Evolutionary conservation across 2,797 vertebrate species (phyloP).

Genomic region (Periparus ater): DNA sequence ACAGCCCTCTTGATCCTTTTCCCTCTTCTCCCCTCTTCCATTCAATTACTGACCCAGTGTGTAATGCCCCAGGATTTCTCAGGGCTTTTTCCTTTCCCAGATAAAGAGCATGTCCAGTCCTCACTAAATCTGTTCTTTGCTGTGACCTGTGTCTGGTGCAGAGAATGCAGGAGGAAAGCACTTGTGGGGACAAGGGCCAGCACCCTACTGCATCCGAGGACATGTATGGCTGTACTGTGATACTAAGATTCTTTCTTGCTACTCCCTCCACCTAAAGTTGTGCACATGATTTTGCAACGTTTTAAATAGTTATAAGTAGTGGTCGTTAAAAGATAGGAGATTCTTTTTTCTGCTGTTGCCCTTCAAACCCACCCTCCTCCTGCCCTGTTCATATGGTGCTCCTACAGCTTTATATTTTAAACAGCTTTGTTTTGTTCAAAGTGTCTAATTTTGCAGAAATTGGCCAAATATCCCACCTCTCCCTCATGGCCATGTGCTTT

Average conservation of each 20-base stretch:
- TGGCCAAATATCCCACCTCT: background rate
- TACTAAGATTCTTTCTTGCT: background rate
- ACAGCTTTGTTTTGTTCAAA: slow-evolving; percentile 3
- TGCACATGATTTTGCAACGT: background rate
- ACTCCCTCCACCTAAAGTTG: background rate
- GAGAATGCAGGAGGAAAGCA: background rate
- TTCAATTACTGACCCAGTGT: background rate
- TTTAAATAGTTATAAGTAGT: background rate
- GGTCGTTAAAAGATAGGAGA: background rate
- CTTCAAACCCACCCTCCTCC: background rate
- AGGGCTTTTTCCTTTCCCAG: background rate
- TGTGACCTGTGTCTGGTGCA: background rate
- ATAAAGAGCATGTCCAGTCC: background rate
- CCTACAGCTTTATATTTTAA: background rate
- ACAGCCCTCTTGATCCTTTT: background rate
- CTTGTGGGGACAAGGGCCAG: background rate
- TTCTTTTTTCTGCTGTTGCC: background rate
- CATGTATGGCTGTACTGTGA: rapidly evolving
- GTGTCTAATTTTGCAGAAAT: background rate
- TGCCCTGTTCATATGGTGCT: background rate
- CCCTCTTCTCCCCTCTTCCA: background rate
- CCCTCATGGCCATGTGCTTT: background rate
- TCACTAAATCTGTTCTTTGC: background rate
- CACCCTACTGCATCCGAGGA: background rate
- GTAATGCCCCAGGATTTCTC: background rate